Evolutionary conservation across 2,888 invertebrate genomes (phyloP).

Genomic region (Spilarctia lutea): DNA sequence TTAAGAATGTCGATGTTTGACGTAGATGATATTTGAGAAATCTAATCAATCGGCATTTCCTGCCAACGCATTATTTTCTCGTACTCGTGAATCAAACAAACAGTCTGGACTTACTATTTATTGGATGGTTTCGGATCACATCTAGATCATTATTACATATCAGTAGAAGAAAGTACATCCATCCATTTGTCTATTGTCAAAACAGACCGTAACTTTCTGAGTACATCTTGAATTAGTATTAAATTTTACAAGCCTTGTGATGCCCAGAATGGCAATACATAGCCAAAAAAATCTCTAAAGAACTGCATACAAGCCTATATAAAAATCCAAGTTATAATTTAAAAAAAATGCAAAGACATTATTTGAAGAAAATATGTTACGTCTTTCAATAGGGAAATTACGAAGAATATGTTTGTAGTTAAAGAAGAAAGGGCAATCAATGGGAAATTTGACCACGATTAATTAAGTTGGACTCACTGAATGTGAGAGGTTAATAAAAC

Average conservation of each 20-base stretch:
- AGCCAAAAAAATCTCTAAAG: not conserved
- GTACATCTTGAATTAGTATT: not conserved
- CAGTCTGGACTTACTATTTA: not conserved
- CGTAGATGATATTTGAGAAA: not conserved
- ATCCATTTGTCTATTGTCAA: not conserved
- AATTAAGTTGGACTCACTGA: not conserved
- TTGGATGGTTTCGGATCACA: not conserved
- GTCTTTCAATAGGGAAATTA: too few species aligned
- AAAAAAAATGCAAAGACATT: not conserved
- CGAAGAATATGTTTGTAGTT: not conserved
- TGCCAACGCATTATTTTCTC: conserved; percentile 2
- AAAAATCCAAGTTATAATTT: too few species aligned
- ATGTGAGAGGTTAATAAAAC: not conserved
- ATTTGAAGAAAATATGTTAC: too few species aligned
- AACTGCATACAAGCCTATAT: too few species aligned
- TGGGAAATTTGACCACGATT: not conserved
- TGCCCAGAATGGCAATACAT: not conserved
- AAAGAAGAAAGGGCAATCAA: not conserved
- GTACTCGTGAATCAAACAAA: conserved; percentile 6
- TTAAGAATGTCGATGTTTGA: not conserved
- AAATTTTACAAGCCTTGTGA: not conserved
- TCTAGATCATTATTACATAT: not conserved
- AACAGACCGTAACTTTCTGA: not conserved
- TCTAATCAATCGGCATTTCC: conserved; percentile 10
- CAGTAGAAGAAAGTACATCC: not conserved